Evolutionary conservation across 1,140 invertebrate genomes (phyloP).

Genomic region (Calliopsis andreniformis): DNA sequence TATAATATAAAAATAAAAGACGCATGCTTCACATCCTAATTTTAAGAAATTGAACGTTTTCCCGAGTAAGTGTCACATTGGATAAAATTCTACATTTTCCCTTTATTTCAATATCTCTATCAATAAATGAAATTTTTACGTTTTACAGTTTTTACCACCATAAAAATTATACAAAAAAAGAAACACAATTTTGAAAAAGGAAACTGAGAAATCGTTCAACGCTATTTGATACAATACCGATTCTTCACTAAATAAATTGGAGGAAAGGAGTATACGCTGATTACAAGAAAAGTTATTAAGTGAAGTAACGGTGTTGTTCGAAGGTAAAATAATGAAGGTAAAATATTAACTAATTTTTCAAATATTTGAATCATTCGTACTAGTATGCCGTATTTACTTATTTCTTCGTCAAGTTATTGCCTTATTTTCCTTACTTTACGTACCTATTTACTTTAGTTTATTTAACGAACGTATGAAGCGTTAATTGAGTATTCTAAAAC

Average conservation of each 20-base stretch:
- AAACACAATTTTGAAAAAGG: conserved; percentile 33
- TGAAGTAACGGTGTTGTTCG: conserved; percentile 64
- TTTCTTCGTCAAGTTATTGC: background rate
- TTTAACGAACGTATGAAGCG: conserved; percentile 18
- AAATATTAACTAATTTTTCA: conserved; percentile 51
- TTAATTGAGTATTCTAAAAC: too few species aligned
- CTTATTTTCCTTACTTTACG: background rate
- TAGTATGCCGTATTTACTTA: conserved; percentile 26
- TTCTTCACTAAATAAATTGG: conserved; percentile 23
- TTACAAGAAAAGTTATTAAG: conserved; percentile 5
- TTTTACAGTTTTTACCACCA: conserved; percentile 22
- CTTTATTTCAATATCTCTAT: conserved; percentile 2
- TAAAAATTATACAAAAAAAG: conserved; percentile 25
- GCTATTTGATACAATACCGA: conserved; percentile 57
- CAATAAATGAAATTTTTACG: background rate
- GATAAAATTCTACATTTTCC: background rate
- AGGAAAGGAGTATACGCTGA: background rate
- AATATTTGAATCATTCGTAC: background rate
- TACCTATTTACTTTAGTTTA: background rate
- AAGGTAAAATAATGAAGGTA: conserved; percentile 79
- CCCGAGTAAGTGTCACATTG: conserved; percentile 49
- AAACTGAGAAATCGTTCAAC: conserved; percentile 53
- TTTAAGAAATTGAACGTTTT: conserved; percentile 43
- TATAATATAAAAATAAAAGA: conserved; percentile 57
- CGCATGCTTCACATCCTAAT: conserved; percentile 8